Base-by-base conservation (phyloP, 1,140 invertebrate genomes). In the Drosophila baimaii region DNA sequence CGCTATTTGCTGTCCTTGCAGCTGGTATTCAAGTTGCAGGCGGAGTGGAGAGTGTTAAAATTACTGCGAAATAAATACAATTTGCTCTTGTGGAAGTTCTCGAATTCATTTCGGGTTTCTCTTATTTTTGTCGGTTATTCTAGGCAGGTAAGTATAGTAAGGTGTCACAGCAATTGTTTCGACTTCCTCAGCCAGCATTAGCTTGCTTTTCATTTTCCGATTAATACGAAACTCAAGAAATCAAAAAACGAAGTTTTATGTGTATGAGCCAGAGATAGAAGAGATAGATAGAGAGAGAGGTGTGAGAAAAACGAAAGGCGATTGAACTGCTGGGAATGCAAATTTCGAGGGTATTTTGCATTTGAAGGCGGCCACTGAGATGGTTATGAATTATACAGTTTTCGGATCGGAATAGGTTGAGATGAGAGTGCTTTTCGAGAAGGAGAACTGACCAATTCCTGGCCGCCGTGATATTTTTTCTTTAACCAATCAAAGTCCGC, bases 71-170 rank as follows among this genome's bases (percentile, higher is more conserved):
- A 75, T 77, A 77, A 81, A 79, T 86, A 88, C 83, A 86, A 86
- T 77, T 82, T 79, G 64, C 62, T 71, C 58, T 79, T 73, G 39
- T 17, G 64, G 57, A 37, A 39, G 31, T 70, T 83, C 35, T 75
- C 70, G 71, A 83, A 76, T 83, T 84, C 21, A 46, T 57, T 59
- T 83, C 80, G 55, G 52, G 44, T 75, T 70, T 31, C 57, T 59
- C 31, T 51, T 44, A 25, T 31, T 52, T 71, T 41, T 49, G 37
- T 75, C 15, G 41, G 39, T 75, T 78, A 81, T 85, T 61, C 58
- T 66, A 72, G 37, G 71, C 72, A 85, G 80, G 70, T 77, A 88
- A 89, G 83, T 88, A 88, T 88, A 88, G 83, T 88, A 88, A 88
- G 84, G 83, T 88, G 83, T 88, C 80, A 88, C 79, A 89, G 66